These are phyloP conservation scores for Atherinosoma microstoma DNA, from an alignment of 2,797 vertebrate genomes.

Conservation along the genomic window DNA sequence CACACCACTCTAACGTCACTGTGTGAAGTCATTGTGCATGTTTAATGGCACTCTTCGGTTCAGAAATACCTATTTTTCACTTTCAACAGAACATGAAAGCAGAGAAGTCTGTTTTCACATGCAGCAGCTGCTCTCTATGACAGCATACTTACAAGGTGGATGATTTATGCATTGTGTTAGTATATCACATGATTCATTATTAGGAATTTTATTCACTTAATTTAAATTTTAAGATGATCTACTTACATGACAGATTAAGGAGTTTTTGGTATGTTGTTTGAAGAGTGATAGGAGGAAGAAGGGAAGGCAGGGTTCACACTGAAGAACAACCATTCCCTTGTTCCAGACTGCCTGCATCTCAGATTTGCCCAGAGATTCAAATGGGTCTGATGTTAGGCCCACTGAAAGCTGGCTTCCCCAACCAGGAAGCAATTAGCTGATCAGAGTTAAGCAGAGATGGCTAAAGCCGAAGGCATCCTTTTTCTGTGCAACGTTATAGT, in stretches of 20 bases:
- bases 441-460: neutral
- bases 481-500: neutral
- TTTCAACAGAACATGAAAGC: slow-evolving; percentile 13
- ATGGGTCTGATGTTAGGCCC: neutral
- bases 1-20: slow-evolving; percentile 27
- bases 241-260: neutral
- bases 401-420: neutral
- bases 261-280: neutral
- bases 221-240: neutral
- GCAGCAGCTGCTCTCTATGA: neutral
- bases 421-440: slow-evolving; percentile 10
- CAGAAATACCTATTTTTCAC: slow-evolving; percentile 9
- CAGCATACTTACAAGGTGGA: neutral
- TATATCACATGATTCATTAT: neutral
- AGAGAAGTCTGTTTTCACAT: slow-evolving; percentile 11
- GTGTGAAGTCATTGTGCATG: slow-evolving; percentile 34
- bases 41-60: slow-evolving; percentile 36
- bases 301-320: neutral
- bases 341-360: neutral
- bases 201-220: neutral
- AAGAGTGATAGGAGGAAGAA: neutral
- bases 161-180: neutral
- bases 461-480: neutral
- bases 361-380: neutral
- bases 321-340: neutral